Evolutionary conservation across 2,888 invertebrate species (phyloP), one percentile per base, ranked within the genome.

Genomic region (Patella ulyssiponensis): DNA sequence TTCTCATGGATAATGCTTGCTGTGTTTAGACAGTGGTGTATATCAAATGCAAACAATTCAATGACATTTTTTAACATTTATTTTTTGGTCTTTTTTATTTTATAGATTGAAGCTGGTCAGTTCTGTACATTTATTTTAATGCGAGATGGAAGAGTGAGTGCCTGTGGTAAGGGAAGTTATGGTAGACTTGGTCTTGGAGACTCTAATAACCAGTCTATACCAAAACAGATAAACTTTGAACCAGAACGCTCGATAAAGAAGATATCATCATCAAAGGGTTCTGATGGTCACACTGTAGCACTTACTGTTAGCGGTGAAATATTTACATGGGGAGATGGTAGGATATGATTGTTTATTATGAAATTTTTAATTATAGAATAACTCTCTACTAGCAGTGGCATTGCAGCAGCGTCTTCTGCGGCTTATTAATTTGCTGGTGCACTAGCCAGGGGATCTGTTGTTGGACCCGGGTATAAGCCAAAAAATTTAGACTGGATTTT

Each of bases 301-400:
- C 86, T 94, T 77, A 94, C 94, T 0, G 93, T 93, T 86, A 94
- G 93, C 83, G 94, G 94, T 1, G 94, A 94, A 86, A 94, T 94
- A n/a, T 94, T 94, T 89, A 94, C 94, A 12, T 94, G 94, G 94
- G 94, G 94, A 70, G 94, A 94, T 89, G 94, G 94, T 76, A 93
- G 83, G 89, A 79, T 54, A 23, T 51, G n/a, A 1, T 27, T 23
- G 14, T 23, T 17, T 44, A 9, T 44, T 44, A 33, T 33, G 44
- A 9, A 44, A 44, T 44, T 44, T 44, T 44, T 44, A 44, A 44
- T 44, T 44, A 44, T 9, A 44, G 9, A 44, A 44, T 44, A 44
- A 9, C 9, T 7, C 9, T 44, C 44, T 44, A 7, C 7, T 44
- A 44, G 44, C 44, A 44, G 44, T 7, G 44, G 9, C 9, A 44